These are phyloP conservation scores for Etheostoma nigrum DNA, from an alignment of 2,797 vertebrate species.

Conservation along the genomic window DNA sequence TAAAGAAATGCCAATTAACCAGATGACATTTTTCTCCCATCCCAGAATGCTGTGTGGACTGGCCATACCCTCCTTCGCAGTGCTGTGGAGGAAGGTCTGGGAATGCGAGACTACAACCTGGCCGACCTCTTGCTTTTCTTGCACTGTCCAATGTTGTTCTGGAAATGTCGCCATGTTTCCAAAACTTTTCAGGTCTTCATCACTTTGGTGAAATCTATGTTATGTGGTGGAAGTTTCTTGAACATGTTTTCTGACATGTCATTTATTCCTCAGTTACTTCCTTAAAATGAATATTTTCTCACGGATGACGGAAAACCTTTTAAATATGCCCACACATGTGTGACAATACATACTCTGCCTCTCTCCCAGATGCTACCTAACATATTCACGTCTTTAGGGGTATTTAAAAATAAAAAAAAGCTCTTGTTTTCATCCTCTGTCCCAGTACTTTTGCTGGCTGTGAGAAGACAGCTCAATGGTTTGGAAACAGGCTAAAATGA, in stretches of 20 bases:
- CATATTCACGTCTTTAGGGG: conserved; percentile 26
- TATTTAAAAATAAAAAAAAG: conserved; percentile 17
- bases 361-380: conserved; percentile 9
- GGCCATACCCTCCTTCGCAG: too few relatives aligned
- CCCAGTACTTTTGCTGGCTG: conserved; percentile 30
- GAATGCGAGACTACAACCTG: too few relatives aligned
- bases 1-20: too few relatives aligned
- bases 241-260: too few relatives aligned
- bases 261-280: conserved; percentile 11
- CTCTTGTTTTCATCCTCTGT: conserved; percentile 25
- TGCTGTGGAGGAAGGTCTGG: too few relatives aligned
- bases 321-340: not conserved
- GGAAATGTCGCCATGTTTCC: too few relatives aligned
- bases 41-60: too few relatives aligned
- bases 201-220: not conserved
- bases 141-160: too few relatives aligned
- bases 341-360: conserved; percentile 1
- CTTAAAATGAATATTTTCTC: conserved; percentile 14
- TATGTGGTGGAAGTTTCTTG: too few relatives aligned
- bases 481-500: conserved; percentile 57
- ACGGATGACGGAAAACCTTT: not conserved
- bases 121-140: not conserved
- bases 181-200: not conserved
- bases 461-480: conserved; percentile 46
- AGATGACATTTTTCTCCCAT: too few relatives aligned